Evolutionary conservation across 2,797 vertebrate genomes (phyloP).

Genomic region (Chaunax sp.): DNA sequence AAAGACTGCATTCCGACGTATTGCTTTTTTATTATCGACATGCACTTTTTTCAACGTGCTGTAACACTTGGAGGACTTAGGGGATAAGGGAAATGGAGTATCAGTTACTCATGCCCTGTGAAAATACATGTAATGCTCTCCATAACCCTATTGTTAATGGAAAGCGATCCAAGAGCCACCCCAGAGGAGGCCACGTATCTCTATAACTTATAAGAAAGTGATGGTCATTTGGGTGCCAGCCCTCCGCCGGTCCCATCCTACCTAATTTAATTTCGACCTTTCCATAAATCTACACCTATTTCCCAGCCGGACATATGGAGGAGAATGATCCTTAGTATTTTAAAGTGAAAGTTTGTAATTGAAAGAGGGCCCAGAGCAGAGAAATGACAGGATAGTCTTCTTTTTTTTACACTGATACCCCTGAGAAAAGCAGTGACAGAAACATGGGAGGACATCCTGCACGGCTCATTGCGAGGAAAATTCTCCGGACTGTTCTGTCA

Average conservation of each 20-base stretch:
- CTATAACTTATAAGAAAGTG: slow-evolving; percentile 68
- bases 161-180: slow-evolving; percentile 64
- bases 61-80: slow-evolving; percentile 74
- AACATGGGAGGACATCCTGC: slow-evolving; percentile 56
- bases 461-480: slow-evolving; percentile 36
- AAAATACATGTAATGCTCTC: slow-evolving; percentile 73
- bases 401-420: slow-evolving; percentile 67
- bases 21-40: slow-evolving; percentile 69
- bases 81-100: slow-evolving; percentile 70
- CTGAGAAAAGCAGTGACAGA: slow-evolving; percentile 57
- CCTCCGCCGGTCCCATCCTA: slow-evolving; percentile 55
- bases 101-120: slow-evolving; percentile 70
- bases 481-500: slow-evolving; percentile 34
- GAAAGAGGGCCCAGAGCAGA: slow-evolving; percentile 58
- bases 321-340: slow-evolving; percentile 66
- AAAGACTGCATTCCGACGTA: slow-evolving; percentile 59
- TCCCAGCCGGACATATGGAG: slow-evolving; percentile 50
- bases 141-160: slow-evolving; percentile 73
- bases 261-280: slow-evolving; percentile 79
- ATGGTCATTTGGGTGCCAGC: slow-evolving; percentile 62
- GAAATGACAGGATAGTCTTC: slow-evolving; percentile 13
- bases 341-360: slow-evolving; percentile 79
- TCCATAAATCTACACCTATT: slow-evolving; percentile 77
- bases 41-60: slow-evolving; percentile 63
- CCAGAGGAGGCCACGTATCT: slow-evolving; percentile 52